These are phyloP conservation scores for Hyperoplus immaculatus DNA, from an alignment of 2,797 vertebrate genomes.

Conservation along the genomic window DNA sequence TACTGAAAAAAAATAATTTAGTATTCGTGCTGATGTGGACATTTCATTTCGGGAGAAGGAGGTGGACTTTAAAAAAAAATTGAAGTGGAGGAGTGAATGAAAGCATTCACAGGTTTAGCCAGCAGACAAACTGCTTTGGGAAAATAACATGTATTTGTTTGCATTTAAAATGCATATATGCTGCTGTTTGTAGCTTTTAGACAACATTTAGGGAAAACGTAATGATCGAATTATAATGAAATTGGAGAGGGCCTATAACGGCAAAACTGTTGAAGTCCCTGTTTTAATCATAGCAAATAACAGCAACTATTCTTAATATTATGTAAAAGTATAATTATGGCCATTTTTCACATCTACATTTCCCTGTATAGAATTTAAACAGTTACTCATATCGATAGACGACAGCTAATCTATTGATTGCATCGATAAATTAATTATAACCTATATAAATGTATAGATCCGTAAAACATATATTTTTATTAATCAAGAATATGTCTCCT, in stretches of 20 bases:
- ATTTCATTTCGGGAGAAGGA: slow-evolving; percentile 27
- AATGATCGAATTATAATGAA: not conserved
- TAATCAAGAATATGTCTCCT: not conserved
- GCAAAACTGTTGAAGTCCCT: not conserved
- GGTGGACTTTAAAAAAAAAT: not conserved
- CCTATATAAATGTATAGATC: not conserved
- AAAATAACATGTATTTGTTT: not conserved
- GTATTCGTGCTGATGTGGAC: slow-evolving; percentile 42
- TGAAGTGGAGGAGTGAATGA: slow-evolving; percentile 31
- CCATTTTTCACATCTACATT: not conserved
- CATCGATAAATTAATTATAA: not conserved
- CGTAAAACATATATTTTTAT: no score
- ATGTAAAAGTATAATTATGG: not conserved
- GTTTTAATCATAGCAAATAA: not conserved
- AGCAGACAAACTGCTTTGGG: not conserved
- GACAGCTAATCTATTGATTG: not conserved
- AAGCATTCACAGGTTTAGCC: slow-evolving; percentile 34
- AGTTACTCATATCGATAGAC: no score
- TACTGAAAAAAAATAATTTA: slow-evolving; percentile 37
- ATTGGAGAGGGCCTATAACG: no score
- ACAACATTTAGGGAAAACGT: no score
- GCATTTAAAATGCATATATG: not conserved
- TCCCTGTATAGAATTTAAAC: not conserved
- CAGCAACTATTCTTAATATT: not conserved
- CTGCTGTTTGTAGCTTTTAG: no score